These are phyloP conservation scores for Knipowitschia caucasica DNA, from an alignment of 2,797 vertebrate genomes.

Conservation along the genomic window DNA sequence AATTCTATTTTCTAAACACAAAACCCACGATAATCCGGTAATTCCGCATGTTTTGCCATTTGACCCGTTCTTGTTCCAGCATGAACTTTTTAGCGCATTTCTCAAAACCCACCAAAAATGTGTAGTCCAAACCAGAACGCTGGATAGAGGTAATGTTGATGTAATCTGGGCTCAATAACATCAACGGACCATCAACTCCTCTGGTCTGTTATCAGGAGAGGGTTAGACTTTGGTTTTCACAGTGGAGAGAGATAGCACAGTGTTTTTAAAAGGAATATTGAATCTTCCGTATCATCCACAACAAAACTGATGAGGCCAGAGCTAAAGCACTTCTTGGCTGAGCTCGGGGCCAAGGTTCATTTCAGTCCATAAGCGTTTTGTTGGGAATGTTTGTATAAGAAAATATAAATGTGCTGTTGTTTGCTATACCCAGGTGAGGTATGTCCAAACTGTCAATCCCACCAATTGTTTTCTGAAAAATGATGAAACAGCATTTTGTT, in stretches of 20 bases:
- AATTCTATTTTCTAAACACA: neutral
- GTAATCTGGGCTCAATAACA: conserved; percentile 42
- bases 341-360: too few species aligned
- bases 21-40: conserved; percentile 21
- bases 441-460: too few species aligned
- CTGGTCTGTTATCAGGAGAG: conserved; percentile 24
- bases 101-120: conserved; percentile 12
- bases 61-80: conserved; percentile 10
- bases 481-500: too few species aligned
- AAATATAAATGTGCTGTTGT: neutral
- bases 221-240: neutral
- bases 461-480: too few species aligned
- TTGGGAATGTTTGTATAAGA: neutral
- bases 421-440: too few species aligned
- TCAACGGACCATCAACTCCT: conserved; percentile 59
- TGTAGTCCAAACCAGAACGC: conserved; percentile 23
- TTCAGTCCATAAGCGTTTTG: neutral
- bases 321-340: neutral
- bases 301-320: neutral
- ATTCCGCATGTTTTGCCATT: conserved; percentile 12
- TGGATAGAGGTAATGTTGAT: conserved; percentile 38
- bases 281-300: conserved; percentile 10
- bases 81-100: conserved; percentile 18
- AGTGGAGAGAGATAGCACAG: conserved; percentile 13
- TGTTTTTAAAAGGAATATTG: conserved; percentile 16